Conservation (phyloP, 30 jellyfish, hydroid and myxozoan species). For the Pelagia noctiluca region DNA sequence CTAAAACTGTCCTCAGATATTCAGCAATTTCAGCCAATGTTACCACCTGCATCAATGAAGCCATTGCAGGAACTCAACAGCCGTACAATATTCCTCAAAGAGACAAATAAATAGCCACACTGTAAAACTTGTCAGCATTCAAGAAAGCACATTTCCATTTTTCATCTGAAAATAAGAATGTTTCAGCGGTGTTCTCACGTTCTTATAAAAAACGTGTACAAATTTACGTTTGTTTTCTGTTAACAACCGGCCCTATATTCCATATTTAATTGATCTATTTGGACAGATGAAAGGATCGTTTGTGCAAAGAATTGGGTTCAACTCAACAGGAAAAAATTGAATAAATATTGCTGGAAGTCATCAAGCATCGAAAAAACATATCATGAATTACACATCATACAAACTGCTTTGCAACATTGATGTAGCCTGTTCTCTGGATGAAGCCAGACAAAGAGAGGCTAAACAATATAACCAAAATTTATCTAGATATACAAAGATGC, state of each 20-base stretch:
- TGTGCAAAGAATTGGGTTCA: constrained; percentile 19
- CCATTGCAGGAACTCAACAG: too few relatives aligned
- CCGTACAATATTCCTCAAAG: too few relatives aligned
- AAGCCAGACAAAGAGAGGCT: constrained; percentile 66
- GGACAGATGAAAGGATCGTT: too few relatives aligned
- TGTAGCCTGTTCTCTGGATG: constrained; percentile 59
- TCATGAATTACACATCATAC: constrained; percentile 48
- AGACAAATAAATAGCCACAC: too few relatives aligned
- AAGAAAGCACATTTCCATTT: too few relatives aligned
- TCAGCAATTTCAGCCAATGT: too few relatives aligned
- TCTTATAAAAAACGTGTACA: neutral
- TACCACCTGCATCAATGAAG: too few relatives aligned
- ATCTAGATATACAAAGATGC: constrained; percentile 53
- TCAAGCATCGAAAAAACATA: constrained; percentile 72
- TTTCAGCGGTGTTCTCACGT: too few relatives aligned
- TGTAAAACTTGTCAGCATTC: too few relatives aligned
- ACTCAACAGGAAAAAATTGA: constrained; percentile 54
- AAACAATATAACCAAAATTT: constrained; percentile 53
- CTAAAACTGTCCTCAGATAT: too few relatives aligned
- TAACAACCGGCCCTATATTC: neutral
- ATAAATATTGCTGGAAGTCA: constrained; percentile 62
- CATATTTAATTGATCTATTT: neutral
- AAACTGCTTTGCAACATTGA: constrained; percentile 47
- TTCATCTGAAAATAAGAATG: too few relatives aligned
- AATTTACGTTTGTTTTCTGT: neutral